phyloP scores from a whole-genome alignment of 2,113 vertebrate genomes.

The Sinocyclocheilus maitianheensis region DNA sequence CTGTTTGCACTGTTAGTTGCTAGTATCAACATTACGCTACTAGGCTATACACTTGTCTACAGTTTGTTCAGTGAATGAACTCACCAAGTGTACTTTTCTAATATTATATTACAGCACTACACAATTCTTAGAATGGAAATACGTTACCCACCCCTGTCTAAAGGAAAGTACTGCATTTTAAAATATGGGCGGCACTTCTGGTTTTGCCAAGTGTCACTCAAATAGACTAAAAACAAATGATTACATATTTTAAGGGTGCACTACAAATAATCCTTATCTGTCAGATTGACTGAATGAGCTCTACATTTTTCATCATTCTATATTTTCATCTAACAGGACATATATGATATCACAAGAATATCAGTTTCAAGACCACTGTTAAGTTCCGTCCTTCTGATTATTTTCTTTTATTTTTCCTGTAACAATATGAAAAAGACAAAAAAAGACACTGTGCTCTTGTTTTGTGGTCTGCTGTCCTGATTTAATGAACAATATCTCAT shows the following conservation, averaged over 20 bases:
- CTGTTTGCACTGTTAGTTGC: neutral
- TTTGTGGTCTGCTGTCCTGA: neutral
- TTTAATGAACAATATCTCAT: neutral
- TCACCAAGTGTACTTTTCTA: neutral
- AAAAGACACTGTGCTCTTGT: neutral
- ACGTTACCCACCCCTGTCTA: neutral
- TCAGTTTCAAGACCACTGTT: neutral
- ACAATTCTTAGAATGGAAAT: neutral
- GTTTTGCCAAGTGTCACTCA: neutral
- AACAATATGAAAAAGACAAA: neutral
- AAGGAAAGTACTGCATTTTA: neutral
- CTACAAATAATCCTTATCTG: neutral
- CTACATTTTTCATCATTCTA: neutral
- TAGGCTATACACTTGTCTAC: neutral
- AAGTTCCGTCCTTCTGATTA: neutral
- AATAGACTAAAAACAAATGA: neutral
- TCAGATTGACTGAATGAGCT: neutral
- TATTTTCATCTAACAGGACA: neutral
- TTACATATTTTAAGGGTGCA: neutral
- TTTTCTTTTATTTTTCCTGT: neutral
- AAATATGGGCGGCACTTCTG: neutral
- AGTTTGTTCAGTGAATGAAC: neutral
- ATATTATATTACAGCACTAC: neutral
- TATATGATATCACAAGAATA: neutral
- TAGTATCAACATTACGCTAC: neutral